A percentile compares a stretch with the other conserved stretches of the same genome.
phyloP scores from a whole-genome alignment of 2,113 vertebrate species.

The Cheilinus undulatus region DNA sequence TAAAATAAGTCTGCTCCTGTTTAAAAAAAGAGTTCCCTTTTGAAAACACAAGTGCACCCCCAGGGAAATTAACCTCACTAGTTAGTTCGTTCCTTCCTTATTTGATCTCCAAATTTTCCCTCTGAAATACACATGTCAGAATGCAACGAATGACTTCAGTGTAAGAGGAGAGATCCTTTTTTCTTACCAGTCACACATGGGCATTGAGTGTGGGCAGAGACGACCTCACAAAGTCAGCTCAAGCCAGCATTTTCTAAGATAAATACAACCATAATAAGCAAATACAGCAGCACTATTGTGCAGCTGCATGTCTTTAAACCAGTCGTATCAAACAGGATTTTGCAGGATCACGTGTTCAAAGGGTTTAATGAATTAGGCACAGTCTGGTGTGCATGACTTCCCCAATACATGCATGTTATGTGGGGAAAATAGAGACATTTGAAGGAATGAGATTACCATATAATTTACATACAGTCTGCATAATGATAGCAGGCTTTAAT shows the following conservation, averaged over 20 bases:
- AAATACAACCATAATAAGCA: not conserved
- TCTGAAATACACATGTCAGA: not conserved
- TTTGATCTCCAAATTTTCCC: not conserved
- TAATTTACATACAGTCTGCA: not conserved
- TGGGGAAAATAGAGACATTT: not conserved
- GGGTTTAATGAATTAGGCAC: constrained; percentile 1
- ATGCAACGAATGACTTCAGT: not conserved
- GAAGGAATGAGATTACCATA: constrained; percentile 11
- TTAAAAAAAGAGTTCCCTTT: constrained; percentile 16
- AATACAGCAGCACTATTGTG: not conserved
- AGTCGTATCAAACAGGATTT: not conserved
- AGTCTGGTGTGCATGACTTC: not conserved
- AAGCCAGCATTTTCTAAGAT: not conserved
- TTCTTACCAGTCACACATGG: not conserved
- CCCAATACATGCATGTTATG: not conserved
- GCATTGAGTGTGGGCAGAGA: not conserved
- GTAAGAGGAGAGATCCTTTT: not conserved
- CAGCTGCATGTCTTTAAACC: not conserved
- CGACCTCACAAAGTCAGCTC: not conserved
- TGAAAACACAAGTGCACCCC: not conserved
- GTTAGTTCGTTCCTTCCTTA: constrained; percentile 1
- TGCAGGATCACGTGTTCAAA: not conserved
- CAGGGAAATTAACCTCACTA: not conserved
- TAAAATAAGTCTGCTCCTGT: constrained; percentile 20
- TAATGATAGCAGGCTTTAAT: not conserved